Percentiles rank a stretch among this genome's conserved stretches.
Evolutionary conservation across 2,797 vertebrate species (phyloP).

Genomic region (Holocentrus rufus): DNA sequence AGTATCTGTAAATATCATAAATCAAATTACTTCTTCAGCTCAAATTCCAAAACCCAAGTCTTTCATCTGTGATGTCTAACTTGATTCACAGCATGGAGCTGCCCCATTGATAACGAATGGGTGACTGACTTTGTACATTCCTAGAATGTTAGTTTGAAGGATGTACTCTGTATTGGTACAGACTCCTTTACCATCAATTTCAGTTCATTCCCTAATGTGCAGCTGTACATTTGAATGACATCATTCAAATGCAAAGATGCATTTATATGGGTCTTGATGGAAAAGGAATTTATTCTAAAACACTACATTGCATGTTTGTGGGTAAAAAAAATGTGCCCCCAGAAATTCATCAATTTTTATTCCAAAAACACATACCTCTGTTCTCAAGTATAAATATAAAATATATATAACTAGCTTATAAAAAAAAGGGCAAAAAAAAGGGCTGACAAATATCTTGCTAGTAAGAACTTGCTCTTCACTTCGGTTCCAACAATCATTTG

Average conservation of each 20-base stretch:
- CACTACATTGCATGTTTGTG: not conserved
- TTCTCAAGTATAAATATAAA: not conserved
- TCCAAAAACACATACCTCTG: not conserved
- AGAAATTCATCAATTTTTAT: not conserved
- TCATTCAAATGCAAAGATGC: slow-evolving; percentile 18
- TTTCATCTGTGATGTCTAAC: slow-evolving; percentile 46
- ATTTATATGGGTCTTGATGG: not conserved
- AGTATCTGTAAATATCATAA: slow-evolving; percentile 10
- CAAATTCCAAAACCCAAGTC: slow-evolving; percentile 37
- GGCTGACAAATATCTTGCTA: not conserved
- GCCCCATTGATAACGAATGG: slow-evolving; percentile 47
- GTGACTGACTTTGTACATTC: slow-evolving; percentile 34
- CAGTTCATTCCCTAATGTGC: slow-evolving; percentile 12
- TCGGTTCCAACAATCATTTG: not conserved
- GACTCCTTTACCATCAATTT: slow-evolving; percentile 24
- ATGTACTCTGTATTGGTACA: slow-evolving; percentile 33
- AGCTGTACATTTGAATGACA: slow-evolving; percentile 36
- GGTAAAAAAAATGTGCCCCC: not conserved
- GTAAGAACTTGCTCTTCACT: not conserved
- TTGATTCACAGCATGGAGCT: slow-evolving; percentile 36
- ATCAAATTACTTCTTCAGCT: not conserved
- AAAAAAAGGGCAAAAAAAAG: no score
- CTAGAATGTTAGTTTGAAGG: slow-evolving; percentile 32
- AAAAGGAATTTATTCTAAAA: not conserved
- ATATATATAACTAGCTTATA: no score